A percentile compares a stretch with the other conserved stretches of the same genome.
phyloP scores from a whole-genome alignment of 2,888 invertebrate genomes.

The Apodemia duryi region DNA sequence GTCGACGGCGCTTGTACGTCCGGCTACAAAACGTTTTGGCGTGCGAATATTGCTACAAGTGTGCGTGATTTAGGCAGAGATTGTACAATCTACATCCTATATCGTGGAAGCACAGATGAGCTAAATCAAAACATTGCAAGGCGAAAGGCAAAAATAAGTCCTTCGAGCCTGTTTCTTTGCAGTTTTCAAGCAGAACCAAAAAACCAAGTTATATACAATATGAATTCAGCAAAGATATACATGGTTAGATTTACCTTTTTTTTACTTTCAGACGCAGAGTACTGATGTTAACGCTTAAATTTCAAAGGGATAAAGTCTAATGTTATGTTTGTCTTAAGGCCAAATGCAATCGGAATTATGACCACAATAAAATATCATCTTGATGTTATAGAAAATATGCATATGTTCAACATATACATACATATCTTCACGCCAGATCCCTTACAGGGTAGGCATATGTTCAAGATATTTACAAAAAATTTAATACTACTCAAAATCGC shows the following conservation, averaged over 20 bases:
- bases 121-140: constrained; percentile 27
- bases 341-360: too few species aligned
- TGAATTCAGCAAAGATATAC: constrained; percentile 20
- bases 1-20: constrained; percentile 30
- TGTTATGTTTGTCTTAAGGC: too few species aligned
- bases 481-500: too few species aligned
- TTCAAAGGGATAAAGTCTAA: too few species aligned
- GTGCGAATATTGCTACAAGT: constrained; percentile 17
- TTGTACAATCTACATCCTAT: constrained; percentile 18
- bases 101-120: neutral
- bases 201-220: constrained; percentile 5
- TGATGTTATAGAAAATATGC: too few species aligned
- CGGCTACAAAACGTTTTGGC: constrained; percentile 25
- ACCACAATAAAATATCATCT: too few species aligned
- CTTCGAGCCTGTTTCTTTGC: constrained; percentile 33
- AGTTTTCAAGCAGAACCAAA: constrained; percentile 15
- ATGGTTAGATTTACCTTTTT: constrained; percentile 1
- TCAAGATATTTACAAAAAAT: too few species aligned
- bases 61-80: constrained; percentile 10
- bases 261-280: too few species aligned
- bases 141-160: constrained; percentile 49
- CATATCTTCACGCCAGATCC: too few species aligned
- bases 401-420: too few species aligned
- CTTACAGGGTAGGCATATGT: too few species aligned
- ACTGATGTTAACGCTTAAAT: too few species aligned